Base-by-base conservation (phyloP, 2,797 vertebrate species). In the Pempheris klunzingeri region DNA sequence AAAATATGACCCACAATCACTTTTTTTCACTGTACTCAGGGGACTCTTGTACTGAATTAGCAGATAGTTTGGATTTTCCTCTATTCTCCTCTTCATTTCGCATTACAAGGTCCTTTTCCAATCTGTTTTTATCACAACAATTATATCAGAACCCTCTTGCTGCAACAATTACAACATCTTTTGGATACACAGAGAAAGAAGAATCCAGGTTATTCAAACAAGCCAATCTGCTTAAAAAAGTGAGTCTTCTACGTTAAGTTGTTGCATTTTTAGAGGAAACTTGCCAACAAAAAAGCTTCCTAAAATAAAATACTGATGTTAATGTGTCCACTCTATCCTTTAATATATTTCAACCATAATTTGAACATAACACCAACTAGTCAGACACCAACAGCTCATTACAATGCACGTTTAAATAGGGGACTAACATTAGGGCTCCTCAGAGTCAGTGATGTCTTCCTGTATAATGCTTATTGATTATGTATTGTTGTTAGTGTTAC, bases 401-500 rank as follows among this genome's bases (percentile, higher is more conserved):
- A 47, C 3, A 52, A 17, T 7, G 44, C 7, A 14, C 8, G 3
- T 3, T 69, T 41, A 54, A 62, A 59, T 15, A 3, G 12, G 4
- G 15, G 36, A 67, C 52, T 59, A 36, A 63, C 1, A 39, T 63
- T 22, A 14, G 36, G 17, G 15, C 14, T 46, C 68, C 63, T 70
- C 57, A 22, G 17, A 41, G 20, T 49, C 43, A 62, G 64, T 24
- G 60, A 64, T 68, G 79, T 62, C 46, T 68, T n/a, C 18, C 59
- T 49, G 24, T 10, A 28, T 54, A 39, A 63, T 39, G 26, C 32
- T 26, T 39, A 64, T 82, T 53, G 71, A 74, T 80, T 28, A 50
- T 75, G 30, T 74, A 43, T 76, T 76, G 49, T 22, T 72, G 50
- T 69, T 65, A 39, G 26, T 73, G 57, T 74, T 59, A 41, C 47